A percentile compares a stretch with the other conserved stretches of the same genome.
phyloP scores from a whole-genome alignment of 2,888 invertebrate genomes.

The Stenichneumon culpator region DNA sequence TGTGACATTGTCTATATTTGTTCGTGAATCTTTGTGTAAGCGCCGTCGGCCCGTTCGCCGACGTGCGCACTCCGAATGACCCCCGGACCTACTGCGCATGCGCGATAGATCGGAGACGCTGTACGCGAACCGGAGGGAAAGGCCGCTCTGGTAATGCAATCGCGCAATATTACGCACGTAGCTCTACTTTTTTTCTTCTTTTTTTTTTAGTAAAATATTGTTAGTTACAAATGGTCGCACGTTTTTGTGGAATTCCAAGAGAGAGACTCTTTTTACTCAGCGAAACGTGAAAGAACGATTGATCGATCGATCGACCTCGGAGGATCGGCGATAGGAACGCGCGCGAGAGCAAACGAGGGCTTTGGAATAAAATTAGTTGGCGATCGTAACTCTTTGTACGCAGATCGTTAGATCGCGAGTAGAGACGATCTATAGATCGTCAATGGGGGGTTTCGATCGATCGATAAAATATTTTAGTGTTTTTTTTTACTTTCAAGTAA shows the following conservation, averaged over 20 bases:
- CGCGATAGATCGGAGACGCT: conserved; percentile 27
- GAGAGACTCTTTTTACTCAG: conserved; percentile 55
- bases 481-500: neutral
- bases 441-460: neutral
- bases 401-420: conserved; percentile 30
- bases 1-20: conserved; percentile 37
- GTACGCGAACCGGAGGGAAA: conserved; percentile 58
- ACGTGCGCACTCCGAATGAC: conserved; percentile 13
- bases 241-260: conserved; percentile 58
- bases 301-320: conserved; percentile 67
- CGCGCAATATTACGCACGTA: conserved; percentile 68
- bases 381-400: conserved; percentile 40
- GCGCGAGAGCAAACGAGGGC: conserved; percentile 3
- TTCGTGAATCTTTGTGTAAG: conserved; percentile 9
- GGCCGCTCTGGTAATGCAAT: conserved; percentile 40
- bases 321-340: conserved; percentile 31
- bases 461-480: neutral
- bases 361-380: conserved; percentile 47
- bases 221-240: conserved; percentile 34
- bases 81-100: conserved; percentile 28
- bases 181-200: conserved; percentile 45
- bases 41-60: neutral
- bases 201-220: conserved; percentile 35
- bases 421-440: neutral
- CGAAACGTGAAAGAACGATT: conserved; percentile 52